A percentile compares a stretch with the other conserved stretches of the same genome.
Evolutionary conservation across 1,140 invertebrate genomes (phyloP).

Genomic region (Laodelphax striatellus): DNA sequence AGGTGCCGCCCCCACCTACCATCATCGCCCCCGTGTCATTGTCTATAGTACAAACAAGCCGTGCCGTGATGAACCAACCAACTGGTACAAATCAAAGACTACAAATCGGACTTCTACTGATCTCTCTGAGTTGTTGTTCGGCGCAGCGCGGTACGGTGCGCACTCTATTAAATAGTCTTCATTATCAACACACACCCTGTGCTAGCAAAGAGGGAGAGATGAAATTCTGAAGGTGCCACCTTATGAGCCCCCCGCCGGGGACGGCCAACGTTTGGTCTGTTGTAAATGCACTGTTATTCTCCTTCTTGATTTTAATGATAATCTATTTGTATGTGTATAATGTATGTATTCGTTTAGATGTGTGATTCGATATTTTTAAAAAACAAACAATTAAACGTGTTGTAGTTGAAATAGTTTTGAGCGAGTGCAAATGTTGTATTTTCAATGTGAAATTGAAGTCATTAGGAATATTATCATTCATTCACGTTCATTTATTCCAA

Average conservation of each 20-base stretch:
- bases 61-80: constrained; percentile 13
- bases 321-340: not conserved
- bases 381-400: not conserved
- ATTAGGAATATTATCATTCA: too few species aligned
- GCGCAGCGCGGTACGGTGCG: not conserved
- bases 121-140: constrained; percentile 20
- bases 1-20: constrained; percentile 12
- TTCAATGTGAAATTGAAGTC: too few species aligned
- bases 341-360: constrained; percentile 24
- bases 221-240: constrained; percentile 31
- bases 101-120: constrained; percentile 19
- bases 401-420: too few species aligned
- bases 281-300: constrained; percentile 26
- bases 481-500: too few species aligned
- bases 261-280: constrained; percentile 38
- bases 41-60: constrained; percentile 25
- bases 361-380: constrained; percentile 2
- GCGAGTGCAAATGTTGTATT: too few species aligned
- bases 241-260: constrained; percentile 44
- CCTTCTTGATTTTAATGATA: constrained; percentile 18
- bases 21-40: constrained; percentile 10
- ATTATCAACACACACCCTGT: constrained; percentile 22
- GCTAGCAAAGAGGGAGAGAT: constrained; percentile 8
- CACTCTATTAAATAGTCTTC: not conserved
- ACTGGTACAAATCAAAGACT: constrained; percentile 24